These are phyloP conservation scores for Glaucomys volans DNA, from an alignment of 2,113 vertebrate species.

Conservation along the genomic window DNA sequence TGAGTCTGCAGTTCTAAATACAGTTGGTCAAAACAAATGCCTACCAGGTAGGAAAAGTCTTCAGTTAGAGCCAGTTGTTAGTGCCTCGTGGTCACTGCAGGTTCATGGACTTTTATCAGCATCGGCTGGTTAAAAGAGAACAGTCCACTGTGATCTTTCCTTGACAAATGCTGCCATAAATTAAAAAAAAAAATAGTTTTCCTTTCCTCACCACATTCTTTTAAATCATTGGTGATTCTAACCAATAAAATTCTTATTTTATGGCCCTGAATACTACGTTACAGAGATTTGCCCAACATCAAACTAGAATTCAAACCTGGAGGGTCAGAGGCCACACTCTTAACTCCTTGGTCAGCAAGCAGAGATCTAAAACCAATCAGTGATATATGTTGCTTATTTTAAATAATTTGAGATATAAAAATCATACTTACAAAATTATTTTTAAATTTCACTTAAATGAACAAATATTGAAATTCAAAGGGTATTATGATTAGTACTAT, in stretches of 20 bases:
- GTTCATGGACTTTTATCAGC: neutral
- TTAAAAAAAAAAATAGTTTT: neutral
- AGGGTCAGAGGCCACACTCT: neutral
- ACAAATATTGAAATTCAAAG: neutral
- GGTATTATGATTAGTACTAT: neutral
- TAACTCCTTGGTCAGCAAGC: neutral
- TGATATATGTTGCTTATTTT: neutral
- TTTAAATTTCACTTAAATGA: neutral
- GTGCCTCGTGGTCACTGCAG: too few species aligned
- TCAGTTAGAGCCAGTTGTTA: neutral
- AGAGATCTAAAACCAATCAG: neutral
- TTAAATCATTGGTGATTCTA: neutral
- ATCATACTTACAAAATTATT: neutral
- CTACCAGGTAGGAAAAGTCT: neutral
- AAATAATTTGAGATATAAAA: slow-evolving; percentile 13
- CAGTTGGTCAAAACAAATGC: neutral
- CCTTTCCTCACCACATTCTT: neutral
- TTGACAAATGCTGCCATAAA: neutral
- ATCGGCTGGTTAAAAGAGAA: neutral
- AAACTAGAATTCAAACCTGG: neutral
- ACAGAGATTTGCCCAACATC: neutral
- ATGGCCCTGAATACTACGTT: neutral
- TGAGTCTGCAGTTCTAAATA: neutral
- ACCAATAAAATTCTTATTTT: neutral
- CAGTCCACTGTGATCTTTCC: neutral